These are phyloP conservation scores for Melipona beecheii DNA, from an alignment of 2,888 invertebrate genomes.

Conservation along the genomic window DNA sequence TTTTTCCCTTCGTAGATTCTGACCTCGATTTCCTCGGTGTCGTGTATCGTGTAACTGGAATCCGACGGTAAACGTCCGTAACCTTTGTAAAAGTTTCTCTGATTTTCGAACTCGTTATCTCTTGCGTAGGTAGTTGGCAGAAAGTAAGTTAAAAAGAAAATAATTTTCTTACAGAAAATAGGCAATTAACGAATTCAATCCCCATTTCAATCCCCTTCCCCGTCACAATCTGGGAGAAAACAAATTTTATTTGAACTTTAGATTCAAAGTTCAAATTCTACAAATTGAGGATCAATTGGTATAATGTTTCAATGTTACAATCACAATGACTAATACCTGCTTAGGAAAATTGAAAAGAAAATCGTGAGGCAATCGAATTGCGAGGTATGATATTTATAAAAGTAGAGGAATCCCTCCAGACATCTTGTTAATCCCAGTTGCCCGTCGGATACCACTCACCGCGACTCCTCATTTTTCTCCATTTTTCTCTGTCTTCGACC, in stretches of 20 bases:
- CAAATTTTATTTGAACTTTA: too few relatives aligned
- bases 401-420: fast-evolving
- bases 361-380: too few relatives aligned
- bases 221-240: too few relatives aligned
- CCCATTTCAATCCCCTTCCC: too few relatives aligned
- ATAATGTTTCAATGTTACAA: too few relatives aligned
- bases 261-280: too few relatives aligned
- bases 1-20: too few relatives aligned
- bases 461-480: background rate
- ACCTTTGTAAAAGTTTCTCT: background rate
- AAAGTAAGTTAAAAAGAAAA: background rate
- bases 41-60: background rate
- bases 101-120: background rate
- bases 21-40: background rate
- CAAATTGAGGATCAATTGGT: too few relatives aligned
- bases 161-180: background rate
- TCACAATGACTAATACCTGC: too few relatives aligned
- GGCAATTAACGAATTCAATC: background rate
- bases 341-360: too few relatives aligned
- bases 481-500: background rate
- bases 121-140: too few relatives aligned
- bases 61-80: slow-evolving; percentile 7
- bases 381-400: background rate
- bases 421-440: background rate
- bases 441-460: background rate